A percentile compares a stretch with the other conserved stretches of the same genome.
Conservation (phyloP, 2,113 vertebrate genomes). For the Limnothrissa miodon region DNA sequence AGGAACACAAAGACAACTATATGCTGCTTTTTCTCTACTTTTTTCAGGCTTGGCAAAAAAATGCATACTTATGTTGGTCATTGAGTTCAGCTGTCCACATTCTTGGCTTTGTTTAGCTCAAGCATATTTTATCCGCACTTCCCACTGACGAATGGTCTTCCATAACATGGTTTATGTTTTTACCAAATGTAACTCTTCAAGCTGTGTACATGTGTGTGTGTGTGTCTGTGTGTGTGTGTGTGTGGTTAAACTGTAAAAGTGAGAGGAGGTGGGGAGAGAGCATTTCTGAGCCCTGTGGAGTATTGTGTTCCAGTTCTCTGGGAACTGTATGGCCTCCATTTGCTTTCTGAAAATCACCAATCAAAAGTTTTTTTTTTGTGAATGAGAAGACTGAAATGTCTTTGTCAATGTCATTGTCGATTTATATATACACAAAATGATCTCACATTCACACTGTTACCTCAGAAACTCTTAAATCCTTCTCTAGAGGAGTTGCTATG, state of each 20-base stretch:
- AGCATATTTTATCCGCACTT: background rate
- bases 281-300: conserved; percentile 13
- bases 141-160: background rate
- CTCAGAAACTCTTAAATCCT: background rate
- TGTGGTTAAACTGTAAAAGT: background rate
- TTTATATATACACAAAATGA: background rate
- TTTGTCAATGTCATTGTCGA: background rate
- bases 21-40: background rate
- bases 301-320: background rate
- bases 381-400: background rate
- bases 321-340: background rate
- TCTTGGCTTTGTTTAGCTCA: conserved; percentile 4
- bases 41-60: background rate
- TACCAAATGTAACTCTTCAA: conserved; percentile 6
- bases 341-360: background rate
- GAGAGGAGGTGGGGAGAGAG: background rate
- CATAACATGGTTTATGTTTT: conserved; percentile 5
- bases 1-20: background rate
- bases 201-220: background rate
- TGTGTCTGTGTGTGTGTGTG: background rate
- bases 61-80: background rate
- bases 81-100: conserved; percentile 13
- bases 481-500: background rate
- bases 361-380: background rate
- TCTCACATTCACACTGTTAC: conserved; percentile 11